phyloP scores from a whole-genome alignment of 1,140 invertebrate species.

The Steinernema khuongi region DNA sequence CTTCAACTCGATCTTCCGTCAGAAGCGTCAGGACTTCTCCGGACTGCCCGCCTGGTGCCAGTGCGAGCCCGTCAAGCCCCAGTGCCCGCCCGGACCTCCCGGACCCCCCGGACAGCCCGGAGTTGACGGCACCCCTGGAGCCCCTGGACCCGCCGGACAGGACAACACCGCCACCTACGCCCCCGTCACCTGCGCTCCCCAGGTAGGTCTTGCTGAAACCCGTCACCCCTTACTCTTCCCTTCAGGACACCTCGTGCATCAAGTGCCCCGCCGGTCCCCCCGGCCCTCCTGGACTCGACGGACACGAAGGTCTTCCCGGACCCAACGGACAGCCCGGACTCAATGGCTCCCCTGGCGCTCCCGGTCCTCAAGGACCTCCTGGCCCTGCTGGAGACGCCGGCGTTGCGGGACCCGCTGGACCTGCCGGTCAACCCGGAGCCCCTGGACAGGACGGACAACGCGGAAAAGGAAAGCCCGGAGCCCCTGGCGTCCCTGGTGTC shows the following conservation, averaged over 20 bases:
- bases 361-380: slow-evolving; percentile 20
- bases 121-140: slow-evolving; percentile 5
- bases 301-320: slow-evolving; percentile 14
- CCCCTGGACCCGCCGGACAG: slow-evolving; percentile 25
- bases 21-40: slow-evolving; percentile 41
- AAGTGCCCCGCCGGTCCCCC: slow-evolving; percentile 37
- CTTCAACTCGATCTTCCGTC: slow-evolving; percentile 42
- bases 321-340: slow-evolving; percentile 1
- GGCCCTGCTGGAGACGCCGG: slow-evolving; percentile 22
- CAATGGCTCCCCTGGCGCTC: not conserved
- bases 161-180: slow-evolving; percentile 38
- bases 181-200: slow-evolving; percentile 32
- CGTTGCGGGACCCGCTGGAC: not conserved
- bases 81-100: slow-evolving; percentile 37
- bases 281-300: slow-evolving; percentile 15
- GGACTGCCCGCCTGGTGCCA: slow-evolving; percentile 42
- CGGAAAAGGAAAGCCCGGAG: slow-evolving; percentile 12
- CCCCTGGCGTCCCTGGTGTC: slow-evolving; percentile 16
- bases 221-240: not conserved
- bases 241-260: slow-evolving; percentile 29
- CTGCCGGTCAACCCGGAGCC: slow-evolving; percentile 27
- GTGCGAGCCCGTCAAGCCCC: slow-evolving; percentile 39
- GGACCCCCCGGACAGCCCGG: slow-evolving; percentile 34
- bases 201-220: not conserved
- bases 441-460: not conserved